Evolutionary conservation across 92 coral and sea anemone species (phyloP).

Genomic region (Porites cylindrica): DNA sequence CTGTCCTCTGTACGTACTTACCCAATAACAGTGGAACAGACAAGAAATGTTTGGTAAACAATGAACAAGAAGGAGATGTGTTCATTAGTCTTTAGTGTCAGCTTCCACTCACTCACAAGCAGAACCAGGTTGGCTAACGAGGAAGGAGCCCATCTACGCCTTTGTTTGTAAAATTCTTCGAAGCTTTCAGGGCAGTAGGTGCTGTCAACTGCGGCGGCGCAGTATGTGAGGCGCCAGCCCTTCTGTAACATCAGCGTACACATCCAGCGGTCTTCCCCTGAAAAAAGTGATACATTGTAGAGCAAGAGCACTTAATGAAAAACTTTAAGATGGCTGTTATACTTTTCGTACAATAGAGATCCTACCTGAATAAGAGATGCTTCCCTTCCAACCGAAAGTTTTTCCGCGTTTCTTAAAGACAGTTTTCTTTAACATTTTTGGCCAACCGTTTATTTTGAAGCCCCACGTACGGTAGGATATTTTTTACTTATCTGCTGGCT

Average conservation of each 20-base stretch:
- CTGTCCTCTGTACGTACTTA: constrained; percentile 6
- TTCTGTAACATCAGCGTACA: constrained; percentile 69
- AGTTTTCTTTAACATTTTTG: no score
- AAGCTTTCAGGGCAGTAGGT: constrained; percentile 75
- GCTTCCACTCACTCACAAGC: constrained; percentile 56
- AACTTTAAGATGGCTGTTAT: no score
- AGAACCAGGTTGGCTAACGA: constrained; percentile 68
- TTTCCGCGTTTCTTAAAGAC: no score
- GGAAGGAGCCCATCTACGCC: constrained; percentile 71
- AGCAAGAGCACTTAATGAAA: no score
- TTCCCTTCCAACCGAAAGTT: no score
- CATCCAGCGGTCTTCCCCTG: constrained; percentile 78
- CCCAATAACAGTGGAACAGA: constrained; percentile 67
- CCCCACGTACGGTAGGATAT: no score
- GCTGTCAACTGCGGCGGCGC: constrained; percentile 75
- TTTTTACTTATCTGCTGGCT: no score
- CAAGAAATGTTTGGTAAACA: constrained; percentile 60
- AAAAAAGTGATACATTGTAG: neutral
- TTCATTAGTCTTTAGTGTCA: constrained; percentile 43
- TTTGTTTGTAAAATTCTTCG: constrained; percentile 74
- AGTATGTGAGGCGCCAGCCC: constrained; percentile 70
- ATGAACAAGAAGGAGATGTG: constrained; percentile 54
- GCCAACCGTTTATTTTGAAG: no score
- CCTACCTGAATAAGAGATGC: no score
- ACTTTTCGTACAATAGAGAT: no score